Conservation (phyloP, 2,797 vertebrate species). For the Pseudopleuronectes americanus region DNA sequence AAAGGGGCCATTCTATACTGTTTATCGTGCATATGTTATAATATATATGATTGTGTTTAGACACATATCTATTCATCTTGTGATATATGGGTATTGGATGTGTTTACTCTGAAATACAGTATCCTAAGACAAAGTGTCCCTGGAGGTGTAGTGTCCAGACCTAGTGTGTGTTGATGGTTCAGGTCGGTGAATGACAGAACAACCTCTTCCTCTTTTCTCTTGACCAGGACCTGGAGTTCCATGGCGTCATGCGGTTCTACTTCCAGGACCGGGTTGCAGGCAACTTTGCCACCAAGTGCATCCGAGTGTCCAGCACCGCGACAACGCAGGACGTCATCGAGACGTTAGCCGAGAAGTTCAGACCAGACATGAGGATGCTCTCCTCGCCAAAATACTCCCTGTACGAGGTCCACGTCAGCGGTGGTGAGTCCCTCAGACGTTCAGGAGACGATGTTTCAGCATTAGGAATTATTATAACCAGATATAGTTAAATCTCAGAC, state of each 20-base stretch:
- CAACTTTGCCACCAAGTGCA: slow-evolving; percentile 98
- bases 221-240: slow-evolving; percentile 95
- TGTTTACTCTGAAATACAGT: no score
- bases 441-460: not conserved
- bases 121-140: not conserved
- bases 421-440: slow-evolving; percentile 85
- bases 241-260: slow-evolving; percentile 99
- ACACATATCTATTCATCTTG: no score
- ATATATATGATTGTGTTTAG: no score
- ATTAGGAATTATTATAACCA: not conserved
- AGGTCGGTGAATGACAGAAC: slow-evolving; percentile 18
- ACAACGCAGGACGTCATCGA: slow-evolving; percentile 99
- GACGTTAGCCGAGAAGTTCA: slow-evolving; percentile 97
- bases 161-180: not conserved
- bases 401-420: slow-evolving; percentile 98
- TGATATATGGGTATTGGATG: no score
- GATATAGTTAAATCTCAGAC: not conserved
- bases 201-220: slow-evolving; percentile 46
- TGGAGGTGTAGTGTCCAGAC: not conserved
- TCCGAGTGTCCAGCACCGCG: slow-evolving; percentile 96
- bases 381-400: slow-evolving; percentile 96
- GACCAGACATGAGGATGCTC: slow-evolving; percentile 98
- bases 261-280: slow-evolving; percentile 99
- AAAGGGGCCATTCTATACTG: no score
- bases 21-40: no score